A percentile compares a stretch with the other conserved stretches of the same genome.
These are phyloP conservation scores for Anguilla obscura DNA, from an alignment of 2,797 vertebrate genomes.

Conservation along the genomic window DNA sequence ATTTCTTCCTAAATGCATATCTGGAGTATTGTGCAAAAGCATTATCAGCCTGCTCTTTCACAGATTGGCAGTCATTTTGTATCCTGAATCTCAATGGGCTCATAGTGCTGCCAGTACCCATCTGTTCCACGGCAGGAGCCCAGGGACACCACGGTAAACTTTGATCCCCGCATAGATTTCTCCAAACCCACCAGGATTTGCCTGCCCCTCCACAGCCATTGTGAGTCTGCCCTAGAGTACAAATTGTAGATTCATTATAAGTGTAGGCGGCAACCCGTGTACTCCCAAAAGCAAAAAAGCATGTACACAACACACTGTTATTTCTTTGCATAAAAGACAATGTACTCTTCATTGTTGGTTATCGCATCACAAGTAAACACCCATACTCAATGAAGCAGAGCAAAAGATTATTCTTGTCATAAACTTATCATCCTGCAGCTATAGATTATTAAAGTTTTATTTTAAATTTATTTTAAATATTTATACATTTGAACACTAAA, in stretches of 20 bases:
- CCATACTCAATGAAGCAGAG: constrained; percentile 42
- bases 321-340: constrained; percentile 70
- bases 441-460: constrained; percentile 47
- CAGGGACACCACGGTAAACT: constrained; percentile 75
- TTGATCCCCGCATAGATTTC: constrained; percentile 77
- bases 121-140: constrained; percentile 73
- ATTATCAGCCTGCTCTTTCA: constrained; percentile 68
- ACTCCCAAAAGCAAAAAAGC: constrained; percentile 72
- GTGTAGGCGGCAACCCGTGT: constrained; percentile 72
- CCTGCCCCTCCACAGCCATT: constrained; percentile 71
- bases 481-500: neutral
- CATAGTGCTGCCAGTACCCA: constrained; percentile 76
- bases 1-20: constrained; percentile 67
- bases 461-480: neutral
- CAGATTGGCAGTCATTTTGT: constrained; percentile 76
- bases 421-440: constrained; percentile 53
- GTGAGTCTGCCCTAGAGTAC: constrained; percentile 68
- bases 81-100: constrained; percentile 77
- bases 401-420: constrained; percentile 42
- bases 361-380: constrained; percentile 61
- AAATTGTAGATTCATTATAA: constrained; percentile 78
- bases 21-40: constrained; percentile 69
- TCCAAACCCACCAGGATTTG: constrained; percentile 76
- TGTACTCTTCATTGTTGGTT: constrained; percentile 69
- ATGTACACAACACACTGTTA: constrained; percentile 74